phyloP scores from a whole-genome alignment of 2,113 vertebrate genomes.

The Bujurquina vittata region DNA sequence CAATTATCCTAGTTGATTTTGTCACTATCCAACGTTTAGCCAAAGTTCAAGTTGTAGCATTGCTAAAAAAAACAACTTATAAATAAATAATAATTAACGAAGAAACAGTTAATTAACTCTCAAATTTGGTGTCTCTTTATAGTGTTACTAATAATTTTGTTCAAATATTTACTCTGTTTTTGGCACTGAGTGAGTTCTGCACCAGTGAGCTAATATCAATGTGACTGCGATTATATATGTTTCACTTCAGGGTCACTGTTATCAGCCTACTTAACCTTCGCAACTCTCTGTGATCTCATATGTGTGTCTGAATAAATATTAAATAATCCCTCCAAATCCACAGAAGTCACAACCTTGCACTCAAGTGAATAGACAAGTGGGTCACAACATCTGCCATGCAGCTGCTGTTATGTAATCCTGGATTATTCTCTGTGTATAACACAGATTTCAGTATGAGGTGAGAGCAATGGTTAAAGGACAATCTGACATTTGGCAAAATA shows the following conservation, averaged over 20 bases:
- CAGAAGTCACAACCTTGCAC: slow-evolving; percentile 45
- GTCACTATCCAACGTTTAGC: neutral
- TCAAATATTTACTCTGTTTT: neutral
- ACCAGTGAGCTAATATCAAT: neutral
- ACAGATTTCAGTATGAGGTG: slow-evolving; percentile 27
- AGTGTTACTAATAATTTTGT: neutral
- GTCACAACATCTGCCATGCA: slow-evolving; percentile 61
- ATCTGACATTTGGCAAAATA: neutral
- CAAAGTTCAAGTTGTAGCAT: neutral
- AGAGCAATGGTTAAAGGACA: slow-evolving; percentile 1
- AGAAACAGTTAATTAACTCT: neutral
- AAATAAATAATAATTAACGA: too few relatives aligned
- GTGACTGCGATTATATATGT: neutral
- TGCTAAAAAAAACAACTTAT: too few relatives aligned
- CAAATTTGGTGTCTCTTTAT: neutral
- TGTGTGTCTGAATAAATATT: slow-evolving; percentile 62
- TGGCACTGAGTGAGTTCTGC: neutral
- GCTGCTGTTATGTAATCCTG: slow-evolving; percentile 53
- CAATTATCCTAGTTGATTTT: slow-evolving; percentile 17
- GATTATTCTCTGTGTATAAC: slow-evolving; percentile 44
- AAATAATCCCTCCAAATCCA: slow-evolving; percentile 57
- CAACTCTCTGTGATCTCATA: slow-evolving; percentile 38
- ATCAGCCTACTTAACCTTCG: slow-evolving; percentile 33
- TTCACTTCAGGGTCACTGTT: slow-evolving; percentile 1
- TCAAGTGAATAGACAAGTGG: slow-evolving; percentile 54